Base-by-base conservation (phyloP, 2,113 vertebrate species). In the Melanostigma gelatinosum region DNA sequence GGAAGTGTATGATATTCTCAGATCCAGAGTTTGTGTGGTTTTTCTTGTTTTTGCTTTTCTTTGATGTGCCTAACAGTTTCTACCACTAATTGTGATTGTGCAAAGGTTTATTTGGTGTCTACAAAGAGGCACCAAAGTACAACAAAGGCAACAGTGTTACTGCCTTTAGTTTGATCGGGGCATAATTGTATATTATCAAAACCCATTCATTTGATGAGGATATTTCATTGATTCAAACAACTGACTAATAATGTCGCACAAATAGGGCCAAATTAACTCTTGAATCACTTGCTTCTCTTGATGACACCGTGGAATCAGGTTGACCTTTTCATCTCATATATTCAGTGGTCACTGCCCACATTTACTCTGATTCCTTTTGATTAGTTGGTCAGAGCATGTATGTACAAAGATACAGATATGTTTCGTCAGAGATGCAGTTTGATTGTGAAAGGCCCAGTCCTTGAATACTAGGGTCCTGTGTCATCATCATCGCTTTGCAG, bases 151-250 rank as follows among this genome's bases (percentile, higher is more conserved):
- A 66, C 58, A 78, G 16, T 18, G 54, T 40, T 34, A 24, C 22
- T 46, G 58, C 4, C 10, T 22, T 69, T 74, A 70, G 55, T 77
- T 44, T 88, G 29, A 81, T 42, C 79, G 36, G 29, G 29, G 29
- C 67, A 36, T 85, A 88, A 85, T 79, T 84, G 66, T 72, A 50
- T 73, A 22, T 65, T 77, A 79, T 81, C 8, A 82, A 42, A 64
- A 24, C 1, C 50, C 32, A 72, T 79, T 75, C 4, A 72, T 77
- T 80, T 70, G n/a, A 61, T 60, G 18, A 66, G 60, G 68, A 22
- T 44, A 20, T 75, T 80, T 42, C 32, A 66, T 75, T 73, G 34
- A 72, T 67, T 83, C 44, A 69, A 80, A 42, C 32, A 79, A 67
- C 36, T 16, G 15, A 42, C 32, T 34, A 60, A 80, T 67, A 8